A percentile compares a stretch with the other conserved stretches of the same genome.
phyloP scores from a whole-genome alignment of 2,113 vertebrate genomes.

The Zosterops borbonicus region DNA sequence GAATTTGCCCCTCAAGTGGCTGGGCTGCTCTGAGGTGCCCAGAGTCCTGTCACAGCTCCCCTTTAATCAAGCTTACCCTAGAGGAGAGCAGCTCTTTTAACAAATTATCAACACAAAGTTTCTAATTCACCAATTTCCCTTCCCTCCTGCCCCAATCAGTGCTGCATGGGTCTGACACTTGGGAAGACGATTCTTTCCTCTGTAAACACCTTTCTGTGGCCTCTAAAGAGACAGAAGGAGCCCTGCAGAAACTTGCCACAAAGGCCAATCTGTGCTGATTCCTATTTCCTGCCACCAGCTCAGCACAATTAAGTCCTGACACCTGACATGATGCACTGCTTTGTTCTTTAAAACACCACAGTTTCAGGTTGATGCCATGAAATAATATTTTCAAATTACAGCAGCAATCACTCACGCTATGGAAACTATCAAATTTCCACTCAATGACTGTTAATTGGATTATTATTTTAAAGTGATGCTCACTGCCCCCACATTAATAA shows the following conservation, averaged over 20 bases:
- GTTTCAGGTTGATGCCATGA: not conserved
- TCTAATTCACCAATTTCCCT: not conserved
- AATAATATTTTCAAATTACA: not conserved
- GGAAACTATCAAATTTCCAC: not conserved
- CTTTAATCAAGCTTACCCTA: not conserved
- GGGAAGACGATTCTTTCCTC: not conserved
- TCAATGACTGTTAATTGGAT: conserved; percentile 40
- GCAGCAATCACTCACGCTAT: not conserved
- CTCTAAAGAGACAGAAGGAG: not conserved
- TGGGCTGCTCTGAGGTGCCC: not conserved
- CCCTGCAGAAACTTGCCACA: not conserved
- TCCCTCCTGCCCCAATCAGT: not conserved
- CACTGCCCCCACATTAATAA: conserved; percentile 11
- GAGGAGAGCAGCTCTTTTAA: not conserved
- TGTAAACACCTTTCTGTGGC: not conserved
- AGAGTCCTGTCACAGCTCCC: not conserved
- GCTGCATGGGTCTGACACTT: fast-evolving
- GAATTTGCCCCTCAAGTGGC: not conserved
- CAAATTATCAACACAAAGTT: not conserved
- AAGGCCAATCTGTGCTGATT: not conserved
- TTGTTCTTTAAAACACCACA: not conserved
- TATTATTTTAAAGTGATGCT: conserved; percentile 56
- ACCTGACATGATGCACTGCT: not conserved
- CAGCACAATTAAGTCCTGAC: not conserved
- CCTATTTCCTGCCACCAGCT: not conserved